Percentiles rank a stretch among this genome's conserved stretches.
These are phyloP conservation scores for Phaethon lepturus DNA, from an alignment of 2,113 vertebrate species.

Conservation along the genomic window DNA sequence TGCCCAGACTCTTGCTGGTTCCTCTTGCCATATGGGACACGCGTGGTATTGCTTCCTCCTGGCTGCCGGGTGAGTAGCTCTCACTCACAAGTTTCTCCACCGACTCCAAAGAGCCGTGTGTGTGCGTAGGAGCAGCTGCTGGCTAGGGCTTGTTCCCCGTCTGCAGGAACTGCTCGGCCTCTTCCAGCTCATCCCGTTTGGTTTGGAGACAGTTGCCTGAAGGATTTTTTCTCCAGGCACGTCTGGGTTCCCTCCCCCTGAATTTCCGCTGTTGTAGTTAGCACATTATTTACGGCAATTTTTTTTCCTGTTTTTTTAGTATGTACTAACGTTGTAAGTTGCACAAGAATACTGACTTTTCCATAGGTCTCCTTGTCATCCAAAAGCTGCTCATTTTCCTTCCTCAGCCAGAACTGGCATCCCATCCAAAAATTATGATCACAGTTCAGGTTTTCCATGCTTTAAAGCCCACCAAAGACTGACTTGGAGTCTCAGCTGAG, in stretches of 20 bases:
- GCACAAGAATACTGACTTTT: not conserved
- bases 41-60: not conserved
- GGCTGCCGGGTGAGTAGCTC: slow-evolving; percentile 5
- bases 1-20: not conserved
- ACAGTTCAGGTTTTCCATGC: not conserved
- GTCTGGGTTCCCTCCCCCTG: not conserved
- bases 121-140: not conserved
- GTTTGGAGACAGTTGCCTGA: not conserved
- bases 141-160: not conserved
- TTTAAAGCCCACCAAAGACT: not conserved
- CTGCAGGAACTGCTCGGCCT: not conserved
- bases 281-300: slow-evolving; percentile 5
- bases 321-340: not conserved
- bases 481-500: not conserved
- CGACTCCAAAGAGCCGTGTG: accelerated
- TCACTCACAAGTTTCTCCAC: not conserved
- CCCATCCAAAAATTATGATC: not conserved
- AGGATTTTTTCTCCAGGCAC: not conserved
- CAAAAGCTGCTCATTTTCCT: not conserved
- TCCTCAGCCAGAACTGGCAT: not conserved
- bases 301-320: not conserved
- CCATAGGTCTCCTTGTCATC: not conserved
- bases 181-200: not conserved
- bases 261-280: not conserved
- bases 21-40: not conserved